Evolutionary conservation across 2,888 invertebrate genomes (phyloP), one percentile per base, ranked within the genome.

Genomic region (Limenitis camilla): DNA sequence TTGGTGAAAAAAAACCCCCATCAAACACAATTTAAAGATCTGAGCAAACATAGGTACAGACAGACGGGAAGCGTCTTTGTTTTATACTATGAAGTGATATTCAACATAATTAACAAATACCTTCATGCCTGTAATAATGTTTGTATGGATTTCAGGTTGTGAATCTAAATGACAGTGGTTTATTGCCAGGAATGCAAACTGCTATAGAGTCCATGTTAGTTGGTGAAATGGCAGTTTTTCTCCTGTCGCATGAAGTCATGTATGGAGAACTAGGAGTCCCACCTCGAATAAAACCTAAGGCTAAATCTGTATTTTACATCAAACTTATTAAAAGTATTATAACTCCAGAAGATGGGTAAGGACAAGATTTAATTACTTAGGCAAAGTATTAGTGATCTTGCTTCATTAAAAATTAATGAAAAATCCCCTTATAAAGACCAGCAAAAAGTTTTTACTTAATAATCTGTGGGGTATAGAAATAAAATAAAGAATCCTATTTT

Each of bases 201-300:
- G 95, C 92, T 0, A 86, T 96, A 6, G 74, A 82, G 46, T 90
- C 94, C 0, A 97, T 97, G 97, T 79, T 89, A 62, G 90, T 92
- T n/a, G 91, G 91, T 40, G 97, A 97, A 79, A 86, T 91, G 55
- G 88, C 97, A 0, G 84, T 93, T 46, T 96, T 96, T 73, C 76
- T 96, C 0, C 88, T 97, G 28, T 88, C 91, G 5, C 92, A 94
- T 44, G 81, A 92, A 55, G 90, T 93, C 55, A 94, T 94, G 52
- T 97, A 91, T 76, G 94, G 93, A 1, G 86, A 89, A 62, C 63
- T 92, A 62, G 97, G 97, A 0, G 92, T 93, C 60, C 90, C 93
- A 9, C 95, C 95, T 0, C 88, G 95, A 54, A 92, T 97, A 47
- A 95, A 94, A 53, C 89, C 91, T 8, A 89, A 91, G 67, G 88